Evolutionary conservation across 2,888 invertebrate genomes (phyloP), one percentile per base, ranked within the genome.

Genomic region (Acronicta alni): DNA sequence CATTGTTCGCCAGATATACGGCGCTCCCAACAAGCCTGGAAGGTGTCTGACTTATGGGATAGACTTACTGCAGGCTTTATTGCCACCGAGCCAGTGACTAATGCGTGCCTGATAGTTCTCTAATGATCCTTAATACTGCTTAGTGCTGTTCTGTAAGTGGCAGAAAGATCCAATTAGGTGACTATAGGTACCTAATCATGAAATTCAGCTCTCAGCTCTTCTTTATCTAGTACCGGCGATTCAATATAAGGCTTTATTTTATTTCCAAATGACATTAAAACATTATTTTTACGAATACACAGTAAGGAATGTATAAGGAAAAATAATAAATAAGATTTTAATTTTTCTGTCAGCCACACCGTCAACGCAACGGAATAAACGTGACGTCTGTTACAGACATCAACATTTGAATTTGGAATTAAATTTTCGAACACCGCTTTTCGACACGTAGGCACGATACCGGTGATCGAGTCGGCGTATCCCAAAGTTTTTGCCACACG

Each of bases 1-100:
- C 72, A 80, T 77, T 81, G 79, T 76, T 68, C 62, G 52, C 49
- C 66, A 76, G 77, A 81, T 79, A 76, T 76, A 81, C 72, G 77
- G 63, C 55, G 47, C 58, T 60, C 56, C 67, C 57, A 65, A 66
- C 74, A 55, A 67, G 69, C 54, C 54, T 58, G 52, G 54, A 74
- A 75, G 75, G 70, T 57, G 57, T 38, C 74, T 73, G 69, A 77
- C 74, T 78, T 77, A 77, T 75, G 71, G 57, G 68, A 46, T 59
- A 69, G 78, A 65, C 76, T 75, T 77, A 71, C 61, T 64, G 59
- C 52, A 49, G 62, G 71, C 67, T 74, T 65, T 71, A 76, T 76
- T 71, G 75, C 76, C 37, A 51, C 61, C 46, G 49, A 45, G 52
- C 55, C 23, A 17, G 51, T 72, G 59, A 75, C 52, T 77, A 77